phyloP scores from a whole-genome alignment of 2,888 invertebrate species.

The Hololepta plana region DNA sequence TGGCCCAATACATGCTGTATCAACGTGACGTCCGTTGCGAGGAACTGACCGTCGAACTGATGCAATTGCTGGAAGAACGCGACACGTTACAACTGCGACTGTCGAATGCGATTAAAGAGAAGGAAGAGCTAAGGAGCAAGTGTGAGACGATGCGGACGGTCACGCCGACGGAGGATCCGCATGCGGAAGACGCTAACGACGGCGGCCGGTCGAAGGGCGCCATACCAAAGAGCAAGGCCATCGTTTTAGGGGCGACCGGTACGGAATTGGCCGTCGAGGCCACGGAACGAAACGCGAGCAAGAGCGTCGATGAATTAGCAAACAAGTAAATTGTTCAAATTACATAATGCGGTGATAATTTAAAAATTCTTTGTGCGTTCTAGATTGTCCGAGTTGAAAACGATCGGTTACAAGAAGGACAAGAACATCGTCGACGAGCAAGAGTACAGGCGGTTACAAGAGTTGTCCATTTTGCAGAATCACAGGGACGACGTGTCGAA shows the following conservation, averaged over 20 bases:
- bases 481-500: slow-evolving; percentile 48
- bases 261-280: slow-evolving; percentile 19
- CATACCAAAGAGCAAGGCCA: slow-evolving; percentile 14
- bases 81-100: slow-evolving; percentile 68
- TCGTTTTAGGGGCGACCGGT: slow-evolving; percentile 16
- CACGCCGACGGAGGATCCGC: slow-evolving; percentile 7
- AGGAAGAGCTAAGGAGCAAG: slow-evolving; percentile 38
- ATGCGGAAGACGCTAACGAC: background rate
- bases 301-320: slow-evolving; percentile 10
- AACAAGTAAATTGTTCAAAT: slow-evolving; percentile 16
- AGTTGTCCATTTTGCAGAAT: slow-evolving; percentile 51
- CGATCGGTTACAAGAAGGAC: slow-evolving; percentile 56
- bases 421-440: slow-evolving; percentile 58
- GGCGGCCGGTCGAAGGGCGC: slow-evolving; percentile 4
- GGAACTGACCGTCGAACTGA: slow-evolving; percentile 69
- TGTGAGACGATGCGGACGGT: background rate
- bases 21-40: slow-evolving; percentile 74
- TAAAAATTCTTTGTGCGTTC: slow-evolving; percentile 11
- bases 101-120: slow-evolving; percentile 60
- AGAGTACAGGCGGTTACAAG: slow-evolving; percentile 49
- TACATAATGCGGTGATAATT: slow-evolving; percentile 1
- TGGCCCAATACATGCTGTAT: slow-evolving; percentile 70
- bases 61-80: slow-evolving; percentile 65
- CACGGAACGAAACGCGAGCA: slow-evolving; percentile 13
- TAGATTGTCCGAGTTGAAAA: slow-evolving; percentile 57